Percentiles rank a stretch among this genome's conserved stretches.
Evolutionary conservation across 2,113 vertebrate genomes (phyloP).

Genomic region (Odobenus rosmarus): DNA sequence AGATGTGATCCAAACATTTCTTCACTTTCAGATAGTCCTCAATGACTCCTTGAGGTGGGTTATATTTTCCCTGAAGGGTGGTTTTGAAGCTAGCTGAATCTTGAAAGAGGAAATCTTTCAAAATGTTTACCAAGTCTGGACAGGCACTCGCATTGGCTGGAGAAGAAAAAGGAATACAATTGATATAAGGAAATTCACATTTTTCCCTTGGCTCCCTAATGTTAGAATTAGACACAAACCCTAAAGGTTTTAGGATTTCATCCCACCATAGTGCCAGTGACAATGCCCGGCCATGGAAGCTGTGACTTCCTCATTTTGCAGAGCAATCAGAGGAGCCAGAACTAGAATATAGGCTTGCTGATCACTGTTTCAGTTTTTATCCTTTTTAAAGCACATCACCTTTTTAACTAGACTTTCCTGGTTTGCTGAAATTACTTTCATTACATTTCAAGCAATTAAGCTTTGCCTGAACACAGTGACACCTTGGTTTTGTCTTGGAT

Average conservation of each 20-base stretch:
- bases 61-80: rapidly evolving
- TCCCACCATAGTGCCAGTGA: too few relatives aligned
- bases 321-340: not conserved
- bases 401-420: too few relatives aligned
- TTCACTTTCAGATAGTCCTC: not conserved
- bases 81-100: rapidly evolving
- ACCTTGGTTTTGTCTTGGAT: too few relatives aligned
- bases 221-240: not conserved
- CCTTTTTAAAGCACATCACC: too few relatives aligned
- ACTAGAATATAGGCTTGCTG: not conserved
- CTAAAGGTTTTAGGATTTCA: not conserved
- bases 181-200: not conserved
- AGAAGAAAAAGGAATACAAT: not conserved
- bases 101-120: rapidly evolving
- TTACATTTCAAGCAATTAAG: too few relatives aligned
- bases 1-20: rapidly evolving
- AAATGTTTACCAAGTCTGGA: rapidly evolving
- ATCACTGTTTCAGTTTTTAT: not conserved
- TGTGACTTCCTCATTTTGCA: not conserved
- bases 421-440: too few relatives aligned
- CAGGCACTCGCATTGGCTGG: not conserved
- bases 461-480: too few relatives aligned
- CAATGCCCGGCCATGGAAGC: too few relatives aligned
- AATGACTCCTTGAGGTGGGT: rapidly evolving
- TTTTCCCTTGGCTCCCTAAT: not conserved